Evolutionary conservation across 2,113 vertebrate genomes (phyloP).

Genomic region (Apeltes quadracus): DNA sequence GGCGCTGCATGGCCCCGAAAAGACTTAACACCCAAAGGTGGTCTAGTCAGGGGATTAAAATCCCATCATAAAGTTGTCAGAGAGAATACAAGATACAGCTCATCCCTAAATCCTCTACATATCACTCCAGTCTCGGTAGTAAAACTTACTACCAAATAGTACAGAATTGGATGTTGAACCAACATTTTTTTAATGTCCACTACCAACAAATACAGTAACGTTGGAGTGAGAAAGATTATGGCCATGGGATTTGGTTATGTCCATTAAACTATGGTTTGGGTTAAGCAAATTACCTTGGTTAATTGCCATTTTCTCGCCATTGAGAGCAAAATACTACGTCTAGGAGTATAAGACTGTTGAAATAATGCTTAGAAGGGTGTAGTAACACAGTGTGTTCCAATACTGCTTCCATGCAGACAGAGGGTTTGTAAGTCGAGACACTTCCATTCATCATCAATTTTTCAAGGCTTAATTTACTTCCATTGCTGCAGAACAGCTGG

Average conservation of each 20-base stretch:
- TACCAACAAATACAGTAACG: background rate
- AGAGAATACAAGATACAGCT: constrained; percentile 18
- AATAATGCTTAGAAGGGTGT: too few species aligned
- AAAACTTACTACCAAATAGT: background rate
- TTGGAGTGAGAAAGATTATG: background rate
- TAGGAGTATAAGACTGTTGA: too few species aligned
- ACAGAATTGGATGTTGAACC: background rate
- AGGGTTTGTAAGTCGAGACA: too few species aligned
- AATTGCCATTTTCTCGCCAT: too few species aligned
- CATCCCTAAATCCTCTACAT: constrained; percentile 3
- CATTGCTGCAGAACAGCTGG: too few species aligned
- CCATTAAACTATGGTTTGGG: background rate
- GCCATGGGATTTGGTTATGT: background rate
- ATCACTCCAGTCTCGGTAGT: background rate
- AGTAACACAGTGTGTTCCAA: too few species aligned
- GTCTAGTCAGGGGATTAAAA: constrained; percentile 49
- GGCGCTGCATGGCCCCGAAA: constrained; percentile 33
- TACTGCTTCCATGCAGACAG: too few species aligned
- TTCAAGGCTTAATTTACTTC: too few species aligned
- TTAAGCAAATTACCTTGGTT: background rate
- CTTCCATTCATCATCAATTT: too few species aligned
- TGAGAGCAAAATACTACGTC: too few species aligned
- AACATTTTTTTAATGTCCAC: background rate
- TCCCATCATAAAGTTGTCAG: constrained; percentile 33
- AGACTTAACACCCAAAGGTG: constrained; percentile 38